These are phyloP conservation scores for Drosophila helvetica DNA, from an alignment of 2,888 invertebrate genomes.

Conservation along the genomic window DNA sequence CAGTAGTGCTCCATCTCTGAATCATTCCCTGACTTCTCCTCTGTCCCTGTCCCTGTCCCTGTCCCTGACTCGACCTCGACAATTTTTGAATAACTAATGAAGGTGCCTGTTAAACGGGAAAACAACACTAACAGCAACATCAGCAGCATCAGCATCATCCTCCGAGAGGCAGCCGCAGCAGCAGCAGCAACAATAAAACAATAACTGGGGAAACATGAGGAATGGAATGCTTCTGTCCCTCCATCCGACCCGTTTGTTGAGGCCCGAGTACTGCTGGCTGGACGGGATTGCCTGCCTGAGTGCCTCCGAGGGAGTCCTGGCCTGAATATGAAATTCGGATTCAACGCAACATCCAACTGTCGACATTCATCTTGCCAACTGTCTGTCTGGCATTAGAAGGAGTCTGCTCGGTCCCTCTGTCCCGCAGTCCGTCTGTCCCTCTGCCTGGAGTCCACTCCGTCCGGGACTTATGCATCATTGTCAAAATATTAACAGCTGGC, in stretches of 20 bases:
- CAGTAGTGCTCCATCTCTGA: slow-evolving; percentile 64
- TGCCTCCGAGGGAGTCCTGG: slow-evolving; percentile 48
- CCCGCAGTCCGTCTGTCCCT: background rate
- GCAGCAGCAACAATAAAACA: slow-evolving; percentile 60
- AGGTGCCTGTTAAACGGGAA: slow-evolving; percentile 66
- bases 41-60: slow-evolving; percentile 1
- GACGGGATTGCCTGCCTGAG: slow-evolving; percentile 43
- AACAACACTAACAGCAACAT: slow-evolving; percentile 1
- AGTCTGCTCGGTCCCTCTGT: slow-evolving; percentile 21
- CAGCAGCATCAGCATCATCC: too few species aligned
- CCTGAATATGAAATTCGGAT: slow-evolving; percentile 73
- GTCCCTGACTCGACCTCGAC: slow-evolving; percentile 49
- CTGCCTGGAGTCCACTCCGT: slow-evolving; percentile 36
- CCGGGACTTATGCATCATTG: slow-evolving; percentile 76
- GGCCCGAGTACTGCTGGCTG: slow-evolving; percentile 18
- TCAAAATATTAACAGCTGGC: slow-evolving; percentile 79
- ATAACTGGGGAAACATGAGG: slow-evolving; percentile 45
- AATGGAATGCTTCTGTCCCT: slow-evolving; percentile 8
- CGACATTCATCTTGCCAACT: slow-evolving; percentile 78
- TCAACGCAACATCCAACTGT: slow-evolving; percentile 73
- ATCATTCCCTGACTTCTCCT: background rate
- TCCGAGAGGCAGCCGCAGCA: slow-evolving; percentile 8
- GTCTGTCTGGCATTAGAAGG: slow-evolving; percentile 72
- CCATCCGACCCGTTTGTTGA: background rate
- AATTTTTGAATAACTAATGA: slow-evolving; percentile 80